phyloP scores from a whole-genome alignment of 2,888 invertebrate genomes.

The Eueremaeus valkanovi region DNA sequence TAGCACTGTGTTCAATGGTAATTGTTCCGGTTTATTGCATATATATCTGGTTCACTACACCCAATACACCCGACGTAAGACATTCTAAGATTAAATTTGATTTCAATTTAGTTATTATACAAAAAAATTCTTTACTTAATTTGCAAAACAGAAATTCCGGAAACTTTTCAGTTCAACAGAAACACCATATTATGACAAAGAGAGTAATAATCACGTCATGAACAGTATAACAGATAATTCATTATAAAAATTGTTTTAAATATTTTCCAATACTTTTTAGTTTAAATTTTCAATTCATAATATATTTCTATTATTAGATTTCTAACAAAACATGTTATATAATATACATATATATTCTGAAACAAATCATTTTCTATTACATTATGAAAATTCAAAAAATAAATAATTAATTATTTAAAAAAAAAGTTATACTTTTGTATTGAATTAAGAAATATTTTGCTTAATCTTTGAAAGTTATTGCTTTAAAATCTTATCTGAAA shows the following conservation, averaged over 20 bases:
- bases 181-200: not conserved
- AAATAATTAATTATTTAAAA: not conserved
- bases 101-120: no score
- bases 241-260: constrained; percentile 5
- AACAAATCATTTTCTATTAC: not conserved
- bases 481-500: no score
- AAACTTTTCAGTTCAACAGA: not conserved
- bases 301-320: not conserved
- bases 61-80: constrained; percentile 38
- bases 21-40: constrained; percentile 51
- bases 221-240: not conserved
- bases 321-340: not conserved
- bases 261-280: not conserved
- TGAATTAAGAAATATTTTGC: no score
- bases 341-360: no score
- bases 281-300: not conserved
- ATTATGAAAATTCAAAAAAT: not conserved
- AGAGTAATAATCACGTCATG: not conserved
- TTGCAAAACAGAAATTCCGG: constrained; percentile 11
- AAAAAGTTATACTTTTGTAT: no score
- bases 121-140: no score
- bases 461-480: no score
- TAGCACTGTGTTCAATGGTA: constrained; percentile 52
- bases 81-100: not conserved
- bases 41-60: constrained; percentile 49